Percentiles rank a stretch among this genome's conserved stretches.
These are phyloP conservation scores for Cryptocheilus praepositus DNA, from an alignment of 2,888 invertebrate species.

Conservation along the genomic window DNA sequence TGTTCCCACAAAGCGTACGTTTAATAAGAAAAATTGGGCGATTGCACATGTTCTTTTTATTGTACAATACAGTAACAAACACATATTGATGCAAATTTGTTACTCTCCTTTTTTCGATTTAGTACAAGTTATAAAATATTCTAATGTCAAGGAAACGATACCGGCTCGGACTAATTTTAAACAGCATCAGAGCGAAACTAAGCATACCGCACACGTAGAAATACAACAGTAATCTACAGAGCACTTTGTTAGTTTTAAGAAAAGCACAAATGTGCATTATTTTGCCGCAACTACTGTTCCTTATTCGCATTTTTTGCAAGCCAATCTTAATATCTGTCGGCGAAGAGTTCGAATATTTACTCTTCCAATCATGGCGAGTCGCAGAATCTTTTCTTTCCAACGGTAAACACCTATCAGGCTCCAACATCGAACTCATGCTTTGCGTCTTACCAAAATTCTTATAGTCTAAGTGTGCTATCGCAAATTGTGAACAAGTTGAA, in stretches of 20 bases:
- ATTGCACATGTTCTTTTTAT: too few relatives aligned
- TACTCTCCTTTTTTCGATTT: conserved; percentile 10
- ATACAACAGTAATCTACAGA: conserved; percentile 62
- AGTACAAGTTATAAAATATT: conserved; percentile 13
- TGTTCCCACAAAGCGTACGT: too few relatives aligned
- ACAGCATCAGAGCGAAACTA: conserved; percentile 54
- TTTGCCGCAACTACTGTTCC: conserved; percentile 4
- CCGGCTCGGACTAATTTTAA: conserved; percentile 48
- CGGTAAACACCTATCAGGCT: conserved; percentile 11
- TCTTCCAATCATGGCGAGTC: conserved; percentile 10
- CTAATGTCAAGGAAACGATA: conserved; percentile 32
- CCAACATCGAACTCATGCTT: neutral
- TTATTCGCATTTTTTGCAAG: neutral
- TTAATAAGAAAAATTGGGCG: too few relatives aligned
- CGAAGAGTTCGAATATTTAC: conserved; percentile 1
- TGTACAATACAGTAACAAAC: neutral
- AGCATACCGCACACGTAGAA: conserved; percentile 62
- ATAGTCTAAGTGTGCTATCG: neutral
- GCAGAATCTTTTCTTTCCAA: neutral
- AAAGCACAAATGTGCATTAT: conserved; percentile 43
- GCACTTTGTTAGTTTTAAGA: conserved; percentile 51
- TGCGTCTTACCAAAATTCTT: neutral
- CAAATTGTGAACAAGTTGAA: neutral
- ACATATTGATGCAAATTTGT: too few relatives aligned
- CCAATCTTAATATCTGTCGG: neutral